These are phyloP conservation scores for Ichneumoninae sp. DNA, from an alignment of 2,888 invertebrate species.

Conservation along the genomic window DNA sequence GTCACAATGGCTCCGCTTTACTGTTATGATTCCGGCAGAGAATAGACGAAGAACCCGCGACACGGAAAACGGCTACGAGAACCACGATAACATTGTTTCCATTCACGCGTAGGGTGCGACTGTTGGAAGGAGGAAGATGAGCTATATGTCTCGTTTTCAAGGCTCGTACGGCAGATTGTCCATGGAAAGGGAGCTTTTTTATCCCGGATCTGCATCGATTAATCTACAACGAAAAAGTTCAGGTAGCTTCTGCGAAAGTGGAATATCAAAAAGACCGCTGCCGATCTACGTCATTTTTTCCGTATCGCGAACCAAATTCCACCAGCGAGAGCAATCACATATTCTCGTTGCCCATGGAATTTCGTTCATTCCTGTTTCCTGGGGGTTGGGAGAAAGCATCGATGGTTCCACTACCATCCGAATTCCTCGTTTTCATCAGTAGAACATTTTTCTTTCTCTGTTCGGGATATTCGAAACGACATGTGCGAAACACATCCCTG, in stretches of 20 bases:
- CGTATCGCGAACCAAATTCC: background rate
- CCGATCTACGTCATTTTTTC: background rate
- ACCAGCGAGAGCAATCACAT: background rate
- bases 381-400: background rate
- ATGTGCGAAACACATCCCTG: background rate
- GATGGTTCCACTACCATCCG: background rate
- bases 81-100: conserved; percentile 64
- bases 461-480: background rate
- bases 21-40: conserved; percentile 53
- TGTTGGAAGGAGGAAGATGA: conserved; percentile 7
- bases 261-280: background rate
- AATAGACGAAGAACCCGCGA: conserved; percentile 50
- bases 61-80: conserved; percentile 38
- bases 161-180: background rate
- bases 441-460: background rate
- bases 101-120: conserved; percentile 13
- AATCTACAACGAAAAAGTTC: background rate
- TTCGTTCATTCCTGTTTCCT: background rate
- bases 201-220: background rate
- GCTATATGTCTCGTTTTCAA: conserved; percentile 35
- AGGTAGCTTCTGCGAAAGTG: background rate
- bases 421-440: conserved; percentile 11
- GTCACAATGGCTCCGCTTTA: conserved; percentile 57
- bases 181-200: background rate
- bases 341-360: background rate